A percentile compares a stretch with the other conserved stretches of the same genome.
Evolutionary conservation across 1,140 invertebrate genomes (phyloP).

Genomic region (Lethrus apterus): DNA sequence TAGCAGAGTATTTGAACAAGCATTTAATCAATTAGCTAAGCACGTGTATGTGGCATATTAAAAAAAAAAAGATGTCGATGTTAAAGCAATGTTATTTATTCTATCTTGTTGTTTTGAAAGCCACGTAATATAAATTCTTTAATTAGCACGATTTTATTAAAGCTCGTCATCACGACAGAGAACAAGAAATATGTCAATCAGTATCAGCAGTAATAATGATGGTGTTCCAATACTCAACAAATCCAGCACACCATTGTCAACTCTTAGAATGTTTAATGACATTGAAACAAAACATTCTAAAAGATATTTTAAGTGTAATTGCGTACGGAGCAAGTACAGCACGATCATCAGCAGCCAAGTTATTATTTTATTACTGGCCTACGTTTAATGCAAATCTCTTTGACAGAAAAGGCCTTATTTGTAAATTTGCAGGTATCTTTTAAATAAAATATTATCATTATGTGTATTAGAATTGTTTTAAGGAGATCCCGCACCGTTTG

Average conservation of each 20-base stretch:
- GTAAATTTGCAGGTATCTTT: slow-evolving; percentile 78
- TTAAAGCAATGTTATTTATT: too few species aligned
- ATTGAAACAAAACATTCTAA: slow-evolving; percentile 78
- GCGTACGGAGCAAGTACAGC: slow-evolving; percentile 92
- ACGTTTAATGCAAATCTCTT: slow-evolving; percentile 90
- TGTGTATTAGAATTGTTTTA: slow-evolving; percentile 15
- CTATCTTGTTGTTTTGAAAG: slow-evolving; percentile 2
- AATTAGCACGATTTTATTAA: too few species aligned
- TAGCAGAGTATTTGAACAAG: too few species aligned
- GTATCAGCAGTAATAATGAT: slow-evolving; percentile 94
- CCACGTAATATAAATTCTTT: not conserved
- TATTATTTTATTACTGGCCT: slow-evolving; percentile 99
- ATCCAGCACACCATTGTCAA: slow-evolving; percentile 89
- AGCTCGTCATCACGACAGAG: slow-evolving; percentile 63
- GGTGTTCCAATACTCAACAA: slow-evolving; percentile 92
- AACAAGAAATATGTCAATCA: slow-evolving; percentile 84
- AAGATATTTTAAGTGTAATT: slow-evolving; percentile 92
- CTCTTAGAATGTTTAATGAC: slow-evolving; percentile 91
- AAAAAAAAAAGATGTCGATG: too few species aligned
- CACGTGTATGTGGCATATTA: too few species aligned
- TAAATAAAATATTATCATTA: not conserved
- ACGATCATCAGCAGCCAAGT: slow-evolving; percentile 85
- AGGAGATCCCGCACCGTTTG: slow-evolving; percentile 59
- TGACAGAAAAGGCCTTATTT: slow-evolving; percentile 80
- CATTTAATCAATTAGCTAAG: too few species aligned